Conservation (phyloP, 2,888 invertebrate species). For the Cepaea hortensis region DNA sequence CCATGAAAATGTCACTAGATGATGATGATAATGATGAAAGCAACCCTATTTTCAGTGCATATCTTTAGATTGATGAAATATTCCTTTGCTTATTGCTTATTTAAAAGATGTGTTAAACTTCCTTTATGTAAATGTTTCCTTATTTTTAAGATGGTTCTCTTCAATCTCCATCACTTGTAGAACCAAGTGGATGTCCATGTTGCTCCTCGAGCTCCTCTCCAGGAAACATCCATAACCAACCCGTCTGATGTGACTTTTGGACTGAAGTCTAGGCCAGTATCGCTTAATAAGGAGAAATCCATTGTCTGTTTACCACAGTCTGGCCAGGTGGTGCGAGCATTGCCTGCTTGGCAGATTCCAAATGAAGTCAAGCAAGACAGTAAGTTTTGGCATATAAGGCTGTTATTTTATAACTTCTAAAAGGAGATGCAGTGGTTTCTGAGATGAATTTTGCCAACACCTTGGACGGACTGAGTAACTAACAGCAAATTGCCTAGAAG, state of each 20-base stretch:
- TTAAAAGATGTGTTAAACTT: too few relatives aligned
- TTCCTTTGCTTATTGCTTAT: too few relatives aligned
- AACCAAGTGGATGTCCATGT: slow-evolving; percentile 59
- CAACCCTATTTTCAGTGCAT: too few relatives aligned
- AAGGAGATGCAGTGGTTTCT: too few relatives aligned
- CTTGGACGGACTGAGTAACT: too few relatives aligned
- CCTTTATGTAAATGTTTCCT: neutral
- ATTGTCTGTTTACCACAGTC: slow-evolving; percentile 68
- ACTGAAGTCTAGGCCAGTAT: slow-evolving; percentile 54
- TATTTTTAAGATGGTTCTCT: neutral
- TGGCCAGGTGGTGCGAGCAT: slow-evolving; percentile 72
- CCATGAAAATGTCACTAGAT: too few relatives aligned
- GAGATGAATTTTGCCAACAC: too few relatives aligned
- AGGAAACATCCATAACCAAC: slow-evolving; percentile 46
- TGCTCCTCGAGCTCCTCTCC: slow-evolving; percentile 58
- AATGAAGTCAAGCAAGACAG: slow-evolving; percentile 69
- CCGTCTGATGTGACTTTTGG: slow-evolving; percentile 53
- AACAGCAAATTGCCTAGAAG: too few relatives aligned
- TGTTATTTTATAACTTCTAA: too few relatives aligned
- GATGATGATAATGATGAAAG: too few relatives aligned
- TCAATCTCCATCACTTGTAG: slow-evolving; percentile 48
- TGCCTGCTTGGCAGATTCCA: slow-evolving; percentile 72
- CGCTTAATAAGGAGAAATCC: slow-evolving; percentile 52
- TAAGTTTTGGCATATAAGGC: slow-evolving; percentile 43
- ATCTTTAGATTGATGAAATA: too few relatives aligned